phyloP scores from a whole-genome alignment of 2,113 vertebrate genomes.

The Gymnobelideus leadbeateri region DNA sequence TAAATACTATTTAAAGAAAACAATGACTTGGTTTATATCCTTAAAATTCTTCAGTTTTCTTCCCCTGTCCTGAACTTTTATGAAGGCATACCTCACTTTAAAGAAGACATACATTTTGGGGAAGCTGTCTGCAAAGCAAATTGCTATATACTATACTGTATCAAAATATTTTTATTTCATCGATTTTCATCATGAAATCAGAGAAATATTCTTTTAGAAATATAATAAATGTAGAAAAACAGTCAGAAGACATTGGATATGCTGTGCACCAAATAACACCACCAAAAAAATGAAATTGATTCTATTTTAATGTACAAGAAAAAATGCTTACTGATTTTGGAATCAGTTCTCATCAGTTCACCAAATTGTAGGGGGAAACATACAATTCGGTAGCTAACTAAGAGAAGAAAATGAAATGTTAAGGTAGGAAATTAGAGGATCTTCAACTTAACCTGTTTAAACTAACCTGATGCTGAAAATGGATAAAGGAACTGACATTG shows the following conservation, averaged over 20 bases:
- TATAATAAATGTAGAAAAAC: not conserved
- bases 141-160: slow-evolving; percentile 2
- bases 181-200: slow-evolving; percentile 29
- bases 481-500: not conserved
- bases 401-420: not conserved
- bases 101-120: not conserved
- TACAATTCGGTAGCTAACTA: not conserved
- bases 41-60: not conserved
- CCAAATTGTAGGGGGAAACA: not conserved
- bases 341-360: not conserved
- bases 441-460: not conserved
- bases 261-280: not conserved
- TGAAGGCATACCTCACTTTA: not conserved
- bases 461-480: not conserved
- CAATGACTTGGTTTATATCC: not conserved
- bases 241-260: not conserved
- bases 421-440: not conserved
- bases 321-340: not conserved
- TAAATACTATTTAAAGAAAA: slow-evolving; percentile 9
- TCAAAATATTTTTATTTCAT: not conserved
- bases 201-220: slow-evolving; percentile 7
- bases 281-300: not conserved
- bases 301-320: not conserved
- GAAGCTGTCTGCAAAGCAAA: slow-evolving; percentile 39
- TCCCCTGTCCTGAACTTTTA: not conserved